Evolutionary conservation across 2,113 vertebrate species (phyloP).

Genomic region (Callochromis pleurospilus): DNA sequence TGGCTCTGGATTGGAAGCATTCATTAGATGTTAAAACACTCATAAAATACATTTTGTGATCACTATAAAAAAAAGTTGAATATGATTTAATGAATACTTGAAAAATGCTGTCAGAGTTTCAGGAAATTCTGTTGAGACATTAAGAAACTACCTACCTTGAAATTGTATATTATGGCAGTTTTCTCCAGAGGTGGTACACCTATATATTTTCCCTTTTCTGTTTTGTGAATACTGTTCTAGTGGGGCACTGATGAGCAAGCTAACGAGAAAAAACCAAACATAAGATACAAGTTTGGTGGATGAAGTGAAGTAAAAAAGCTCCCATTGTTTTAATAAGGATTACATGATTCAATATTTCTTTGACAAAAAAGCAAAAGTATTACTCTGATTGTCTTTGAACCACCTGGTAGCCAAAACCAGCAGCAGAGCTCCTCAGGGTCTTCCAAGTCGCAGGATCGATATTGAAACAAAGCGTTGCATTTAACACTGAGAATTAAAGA

Average conservation of each 20-base stretch:
- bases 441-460: constrained; percentile 65
- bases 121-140: neutral
- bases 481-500: neutral
- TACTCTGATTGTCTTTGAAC: constrained; percentile 31
- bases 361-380: neutral
- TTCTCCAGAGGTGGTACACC: neutral
- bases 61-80: neutral
- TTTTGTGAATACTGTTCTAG: neutral
- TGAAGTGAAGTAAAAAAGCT: neutral
- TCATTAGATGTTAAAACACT: neutral
- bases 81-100: neutral
- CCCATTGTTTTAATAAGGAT: neutral
- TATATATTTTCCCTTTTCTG: neutral
- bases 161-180: neutral
- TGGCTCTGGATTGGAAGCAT: neutral
- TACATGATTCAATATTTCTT: neutral
- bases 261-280: neutral
- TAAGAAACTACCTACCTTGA: neutral
- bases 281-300: neutral
- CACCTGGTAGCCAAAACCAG: constrained; percentile 69
- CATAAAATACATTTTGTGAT: neutral
- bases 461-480: constrained; percentile 24
- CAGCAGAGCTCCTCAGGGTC: neutral
- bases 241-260: neutral
- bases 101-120: neutral